These are phyloP conservation scores for Pimpla rufipes DNA, from an alignment of 2,888 invertebrate species.

Conservation along the genomic window DNA sequence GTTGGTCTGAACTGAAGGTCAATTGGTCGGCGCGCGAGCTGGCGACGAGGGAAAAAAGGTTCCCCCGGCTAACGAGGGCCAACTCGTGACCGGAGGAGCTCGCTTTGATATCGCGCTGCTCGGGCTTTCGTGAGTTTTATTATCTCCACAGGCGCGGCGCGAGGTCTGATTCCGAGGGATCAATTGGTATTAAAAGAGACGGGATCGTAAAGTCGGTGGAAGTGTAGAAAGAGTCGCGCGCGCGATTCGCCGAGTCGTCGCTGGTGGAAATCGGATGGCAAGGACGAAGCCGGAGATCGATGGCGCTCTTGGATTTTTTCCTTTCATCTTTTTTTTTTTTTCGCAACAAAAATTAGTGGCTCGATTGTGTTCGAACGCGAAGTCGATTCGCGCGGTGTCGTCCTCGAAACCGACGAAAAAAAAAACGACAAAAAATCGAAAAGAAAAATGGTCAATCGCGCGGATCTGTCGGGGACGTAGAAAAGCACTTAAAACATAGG, in stretches of 20 bases:
- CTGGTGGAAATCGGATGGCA: not conserved
- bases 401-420: not conserved
- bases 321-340: too few species aligned
- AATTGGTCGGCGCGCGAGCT: constrained; percentile 26
- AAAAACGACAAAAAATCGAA: not conserved
- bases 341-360: not conserved
- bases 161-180: constrained; percentile 23
- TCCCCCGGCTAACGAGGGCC: constrained; percentile 34
- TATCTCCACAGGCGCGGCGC: constrained; percentile 2
- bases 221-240: constrained; percentile 11
- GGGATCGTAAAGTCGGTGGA: constrained; percentile 41
- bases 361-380: not conserved
- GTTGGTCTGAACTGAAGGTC: constrained; percentile 24
- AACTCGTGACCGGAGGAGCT: constrained; percentile 40
- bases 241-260: constrained; percentile 8
- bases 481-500: not conserved
- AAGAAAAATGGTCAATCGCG: not conserved
- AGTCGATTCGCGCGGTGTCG: not conserved
- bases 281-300: constrained; percentile 14
- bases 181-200: constrained; percentile 44
- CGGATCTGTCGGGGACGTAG: not conserved
- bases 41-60: constrained; percentile 29
- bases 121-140: constrained; percentile 12
- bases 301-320: not conserved
- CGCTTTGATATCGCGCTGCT: constrained; percentile 25